Base-by-base conservation (phyloP, 2,797 vertebrate genomes). In the Eidolon dupreanum region DNA sequence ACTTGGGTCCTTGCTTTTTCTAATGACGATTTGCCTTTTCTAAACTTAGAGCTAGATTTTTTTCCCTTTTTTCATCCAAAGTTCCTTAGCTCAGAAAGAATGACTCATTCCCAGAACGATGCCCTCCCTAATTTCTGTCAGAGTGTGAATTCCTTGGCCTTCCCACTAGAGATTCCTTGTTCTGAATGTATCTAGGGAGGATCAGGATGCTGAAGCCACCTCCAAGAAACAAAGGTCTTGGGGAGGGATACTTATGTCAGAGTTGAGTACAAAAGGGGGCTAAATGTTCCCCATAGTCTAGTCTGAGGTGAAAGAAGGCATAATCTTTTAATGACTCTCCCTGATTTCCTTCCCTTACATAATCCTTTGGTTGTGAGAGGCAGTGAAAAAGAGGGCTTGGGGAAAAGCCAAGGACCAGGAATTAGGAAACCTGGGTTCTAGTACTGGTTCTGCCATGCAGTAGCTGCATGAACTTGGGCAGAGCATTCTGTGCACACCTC, bases 21-120 rank as follows among this genome's bases (percentile, higher is more conserved):
- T 70, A 51, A 78, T 66, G n/a, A 75, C 19, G 41, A 57, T 68
- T 89, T 90, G 24, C 77, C 22, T 90, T 59, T 97, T 91, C 28
- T 93, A 73, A 66, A 96, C 20, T 13, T 81, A n/a, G 75, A 92
- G 81, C 36, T 5, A 61, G 22, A 28, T 75, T 79, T n/a, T 84
- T 85, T 71, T 9, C 2, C 19, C 12, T 90, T 90, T 95, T 88
- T n/a, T 77, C 31, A 68, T 82, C 6, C 3, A n/a, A 82, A 85
- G 41, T 74, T 24, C 36, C 63, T 51, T 73, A 19, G 49, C 87
- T 94, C 82, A 77, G 51, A 94, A 94, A 91, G 71, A 88, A 79
- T 79, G 43, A 81, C 38, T 71, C 89, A 55, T 92, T 94, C 94
- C 63, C 61, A 46, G 28, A 93, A 96, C 33, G 36, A 46, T 93